These are phyloP conservation scores for Pristionchus arcanus DNA, from an alignment of 2,888 invertebrate genomes.

Conservation along the genomic window DNA sequence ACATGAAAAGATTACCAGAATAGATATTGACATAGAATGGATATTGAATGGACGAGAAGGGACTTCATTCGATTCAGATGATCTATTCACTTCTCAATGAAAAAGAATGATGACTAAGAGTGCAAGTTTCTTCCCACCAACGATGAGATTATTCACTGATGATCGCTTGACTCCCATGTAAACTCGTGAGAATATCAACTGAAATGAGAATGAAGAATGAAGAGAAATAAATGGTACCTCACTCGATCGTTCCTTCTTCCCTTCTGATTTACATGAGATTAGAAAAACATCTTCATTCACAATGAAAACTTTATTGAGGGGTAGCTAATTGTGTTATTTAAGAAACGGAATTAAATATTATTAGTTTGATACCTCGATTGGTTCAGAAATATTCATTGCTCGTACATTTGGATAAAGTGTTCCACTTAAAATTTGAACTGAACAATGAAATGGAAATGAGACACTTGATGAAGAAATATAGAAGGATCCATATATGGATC, in stretches of 20 bases:
- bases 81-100: neutral
- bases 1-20: neutral
- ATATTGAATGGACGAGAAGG: conserved; percentile 5
- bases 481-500: conserved; percentile 10
- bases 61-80: neutral
- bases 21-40: conserved; percentile 35
- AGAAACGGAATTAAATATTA: neutral
- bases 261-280: neutral
- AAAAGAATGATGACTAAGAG: neutral
- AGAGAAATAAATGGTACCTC: neutral
- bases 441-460: neutral
- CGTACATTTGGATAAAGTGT: conserved; percentile 29
- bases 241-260: neutral
- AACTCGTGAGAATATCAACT: conserved; percentile 33
- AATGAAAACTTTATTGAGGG: neutral
- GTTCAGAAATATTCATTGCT: neutral
- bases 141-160: neutral
- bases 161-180: conserved; percentile 24
- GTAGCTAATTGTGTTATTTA: neutral
- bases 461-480: neutral
- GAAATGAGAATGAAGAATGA: neutral
- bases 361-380: neutral
- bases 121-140: neutral
- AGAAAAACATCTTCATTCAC: conserved; percentile 18
- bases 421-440: conserved; percentile 4